A percentile compares a stretch with the other conserved stretches of the same genome.
Conservation (phyloP, 2,888 invertebrate species). For the Perdita meconis region DNA sequence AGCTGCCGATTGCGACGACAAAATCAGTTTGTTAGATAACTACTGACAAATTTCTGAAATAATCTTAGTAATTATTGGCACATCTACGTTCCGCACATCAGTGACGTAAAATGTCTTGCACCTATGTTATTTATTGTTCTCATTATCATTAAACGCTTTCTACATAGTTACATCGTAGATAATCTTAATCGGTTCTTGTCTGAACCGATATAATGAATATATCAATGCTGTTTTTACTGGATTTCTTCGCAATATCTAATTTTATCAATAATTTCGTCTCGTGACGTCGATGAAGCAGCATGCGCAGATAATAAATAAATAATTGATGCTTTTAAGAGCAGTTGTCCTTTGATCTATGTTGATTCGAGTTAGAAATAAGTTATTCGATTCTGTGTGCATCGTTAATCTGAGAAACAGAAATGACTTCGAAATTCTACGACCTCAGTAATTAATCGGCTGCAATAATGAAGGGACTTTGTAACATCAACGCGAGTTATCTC, state of each 20-base stretch:
- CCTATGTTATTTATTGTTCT: no score
- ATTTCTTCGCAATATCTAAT: neutral
- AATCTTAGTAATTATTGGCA: no score
- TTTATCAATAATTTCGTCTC: neutral
- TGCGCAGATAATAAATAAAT: neutral
- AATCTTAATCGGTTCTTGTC: neutral
- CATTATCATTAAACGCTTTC: no score
- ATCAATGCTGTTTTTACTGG: neutral
- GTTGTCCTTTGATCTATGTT: no score
- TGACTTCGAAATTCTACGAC: slow-evolving; percentile 21
- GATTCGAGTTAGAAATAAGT: slow-evolving; percentile 11
- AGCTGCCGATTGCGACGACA: no score
- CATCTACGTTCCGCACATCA: no score
- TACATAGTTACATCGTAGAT: neutral
- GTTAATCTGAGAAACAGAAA: slow-evolving; percentile 37
- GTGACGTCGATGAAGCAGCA: neutral
- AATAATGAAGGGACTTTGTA: no score
- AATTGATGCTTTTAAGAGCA: no score
- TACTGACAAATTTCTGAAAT: no score
- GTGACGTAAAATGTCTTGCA: no score
- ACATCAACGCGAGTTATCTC: no score
- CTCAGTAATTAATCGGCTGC: slow-evolving; percentile 31
- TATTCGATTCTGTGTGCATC: slow-evolving; percentile 23
- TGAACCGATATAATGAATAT: neutral
- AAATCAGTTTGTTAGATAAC: no score